These are phyloP conservation scores for Papilio helenus DNA, from an alignment of 1,140 invertebrate species.

Conservation along the genomic window DNA sequence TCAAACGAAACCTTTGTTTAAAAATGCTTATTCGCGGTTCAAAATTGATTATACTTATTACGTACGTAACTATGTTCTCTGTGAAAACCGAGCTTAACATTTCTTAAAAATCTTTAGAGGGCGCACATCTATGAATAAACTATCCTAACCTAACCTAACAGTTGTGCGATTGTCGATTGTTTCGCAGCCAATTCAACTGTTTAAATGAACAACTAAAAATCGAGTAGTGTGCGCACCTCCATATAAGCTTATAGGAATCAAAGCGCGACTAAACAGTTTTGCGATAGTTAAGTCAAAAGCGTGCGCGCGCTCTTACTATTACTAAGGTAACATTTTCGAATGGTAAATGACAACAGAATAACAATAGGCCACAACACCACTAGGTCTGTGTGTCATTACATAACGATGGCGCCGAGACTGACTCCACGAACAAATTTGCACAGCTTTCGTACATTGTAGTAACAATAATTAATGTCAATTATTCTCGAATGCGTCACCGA, in stretches of 20 bases:
- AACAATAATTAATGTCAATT: constrained; percentile 40
- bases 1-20: background rate
- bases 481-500: constrained; percentile 47
- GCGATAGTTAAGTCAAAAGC: too few species aligned
- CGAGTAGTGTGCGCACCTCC: too few species aligned
- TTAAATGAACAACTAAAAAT: too few species aligned
- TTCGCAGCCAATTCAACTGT: too few species aligned
- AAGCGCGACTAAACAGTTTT: too few species aligned
- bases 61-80: background rate
- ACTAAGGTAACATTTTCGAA: background rate
- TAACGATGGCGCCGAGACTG: background rate
- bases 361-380: background rate
- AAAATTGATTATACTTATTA: background rate
- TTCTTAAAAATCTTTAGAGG: background rate
- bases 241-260: too few species aligned
- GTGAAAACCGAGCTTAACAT: background rate
- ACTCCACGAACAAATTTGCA: constrained; percentile 19
- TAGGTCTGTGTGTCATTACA: constrained; percentile 5
- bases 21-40: background rate
- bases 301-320: too few species aligned
- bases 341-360: background rate
- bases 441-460: constrained; percentile 14
- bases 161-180: too few species aligned
- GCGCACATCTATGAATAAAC: too few species aligned
- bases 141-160: too few species aligned